Base-by-base conservation (phyloP, 1,140 invertebrate genomes). In the Drosophila kepulauana region DNA sequence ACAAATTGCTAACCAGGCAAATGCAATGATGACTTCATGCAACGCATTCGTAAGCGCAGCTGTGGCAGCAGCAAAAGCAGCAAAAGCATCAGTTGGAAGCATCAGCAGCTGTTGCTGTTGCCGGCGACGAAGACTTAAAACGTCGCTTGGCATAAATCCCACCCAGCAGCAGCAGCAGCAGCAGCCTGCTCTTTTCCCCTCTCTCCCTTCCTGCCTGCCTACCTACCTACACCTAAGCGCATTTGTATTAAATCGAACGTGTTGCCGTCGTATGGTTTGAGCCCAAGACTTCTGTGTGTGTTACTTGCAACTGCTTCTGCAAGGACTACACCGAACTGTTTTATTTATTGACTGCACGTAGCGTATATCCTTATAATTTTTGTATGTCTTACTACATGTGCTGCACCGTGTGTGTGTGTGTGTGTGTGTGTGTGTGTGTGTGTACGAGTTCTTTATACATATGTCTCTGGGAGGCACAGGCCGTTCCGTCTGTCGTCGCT, bases 341-440 rank as follows among this genome's bases (percentile, higher is more conserved):
- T 89, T 87, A 87, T 87, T 87, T 87, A 87, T 87, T 87, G 85
- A 87, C 85, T 87, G 75, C 84, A 87, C 84, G 84, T 87, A 84
- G 81, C 77, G 71, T 74, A 84, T 87, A 89, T 87, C 78, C 85
- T 78, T 87, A 87, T 89, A 87, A 89, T 87, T 87, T 87, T 89
- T 88, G 84, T 88, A 84, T 79, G 72, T 72, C 57, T 71, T 65
- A 68, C 57, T 33, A 30, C 30, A 20, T 48, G 45, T 48, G 41
- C n/a, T 15, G 15, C 1, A 28, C 13, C 41, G n/a, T 54, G 30
- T 56, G 28, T 61, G 33, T 61, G 20, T 66, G 30, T 45, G 41
- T 54, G 30, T 69, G 20, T 66, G 30, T 45, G n/a, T 54, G 30
- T 56, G 28, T 61, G 33, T 61, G 20, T 66, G 30, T 45, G 41